phyloP scores from a whole-genome alignment of 2,888 invertebrate genomes.

The Argyresthia albistria region DNA sequence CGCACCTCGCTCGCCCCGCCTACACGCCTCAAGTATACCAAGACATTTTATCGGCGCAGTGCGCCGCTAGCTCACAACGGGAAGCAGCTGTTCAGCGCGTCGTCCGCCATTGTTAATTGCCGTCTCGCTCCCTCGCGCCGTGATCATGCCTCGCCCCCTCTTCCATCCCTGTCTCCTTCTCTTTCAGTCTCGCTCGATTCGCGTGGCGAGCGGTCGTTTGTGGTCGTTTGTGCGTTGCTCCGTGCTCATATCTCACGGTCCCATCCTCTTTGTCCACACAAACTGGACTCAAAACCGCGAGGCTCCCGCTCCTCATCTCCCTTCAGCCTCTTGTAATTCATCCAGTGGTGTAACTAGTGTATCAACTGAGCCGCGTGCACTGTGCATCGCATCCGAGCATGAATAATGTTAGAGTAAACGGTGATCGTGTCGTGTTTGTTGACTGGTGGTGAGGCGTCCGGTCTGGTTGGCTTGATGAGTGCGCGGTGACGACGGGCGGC shows the following conservation, averaged over 20 bases:
- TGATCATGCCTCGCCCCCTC: conserved; percentile 15
- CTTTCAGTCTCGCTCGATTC: conserved; percentile 64
- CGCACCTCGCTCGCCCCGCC: no score
- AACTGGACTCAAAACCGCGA: conserved; percentile 16
- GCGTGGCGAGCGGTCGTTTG: conserved; percentile 45
- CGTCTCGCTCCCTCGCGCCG: conserved; percentile 28
- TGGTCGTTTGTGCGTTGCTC: conserved; percentile 18
- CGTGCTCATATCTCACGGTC: conserved; percentile 39
- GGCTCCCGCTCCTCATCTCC: no score
- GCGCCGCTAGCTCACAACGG: conserved; percentile 12
- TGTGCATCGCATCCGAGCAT: conserved; percentile 67
- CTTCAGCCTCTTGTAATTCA: background rate
- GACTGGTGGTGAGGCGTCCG: conserved; percentile 42
- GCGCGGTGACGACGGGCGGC: conserved; percentile 66
- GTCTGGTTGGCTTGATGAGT: conserved; percentile 43
- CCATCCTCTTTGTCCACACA: conserved; percentile 61
- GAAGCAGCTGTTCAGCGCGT: conserved; percentile 57
- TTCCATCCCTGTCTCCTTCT: conserved; percentile 16
- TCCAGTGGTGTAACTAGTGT: conserved; percentile 35
- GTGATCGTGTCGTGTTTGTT: conserved; percentile 57
- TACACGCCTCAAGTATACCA: no score
- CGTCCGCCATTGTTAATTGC: conserved; percentile 52
- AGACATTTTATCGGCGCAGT: conserved; percentile 15
- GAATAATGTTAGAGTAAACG: conserved; percentile 67
- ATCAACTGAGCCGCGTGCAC: conserved; percentile 38